Evolutionary conservation across 2,797 vertebrate genomes (phyloP).

Genomic region (Erpetoichthys calabaricus): DNA sequence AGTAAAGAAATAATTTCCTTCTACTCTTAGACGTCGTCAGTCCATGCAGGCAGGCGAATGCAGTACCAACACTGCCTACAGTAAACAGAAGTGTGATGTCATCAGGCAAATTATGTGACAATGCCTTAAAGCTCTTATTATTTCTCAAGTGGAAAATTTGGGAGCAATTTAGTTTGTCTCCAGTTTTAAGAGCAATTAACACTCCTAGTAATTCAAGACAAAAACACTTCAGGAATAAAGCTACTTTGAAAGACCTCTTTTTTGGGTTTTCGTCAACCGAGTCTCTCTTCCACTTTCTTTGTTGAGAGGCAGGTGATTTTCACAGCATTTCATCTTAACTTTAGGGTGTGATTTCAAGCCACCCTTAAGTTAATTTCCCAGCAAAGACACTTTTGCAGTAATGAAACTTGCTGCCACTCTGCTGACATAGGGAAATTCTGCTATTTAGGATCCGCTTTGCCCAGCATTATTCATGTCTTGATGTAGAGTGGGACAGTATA

Average conservation of each 20-base stretch:
- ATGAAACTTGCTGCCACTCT: constrained; percentile 32
- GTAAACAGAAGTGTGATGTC: neutral
- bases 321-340: too few species aligned
- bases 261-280: too few species aligned
- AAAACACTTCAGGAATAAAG: neutral
- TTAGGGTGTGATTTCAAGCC: constrained; percentile 15
- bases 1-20: too few species aligned
- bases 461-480: constrained; percentile 38
- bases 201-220: neutral
- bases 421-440: constrained; percentile 34
- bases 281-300: too few species aligned
- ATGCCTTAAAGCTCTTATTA: neutral
- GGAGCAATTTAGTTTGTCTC: neutral
- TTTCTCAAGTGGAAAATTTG: constrained; percentile 1
- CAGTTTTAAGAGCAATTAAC: constrained; percentile 1
- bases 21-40: too few species aligned
- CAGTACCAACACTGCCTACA: neutral
- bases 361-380: constrained; percentile 34
- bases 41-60: neutral
- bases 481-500: constrained; percentile 21
- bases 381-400: constrained; percentile 29
- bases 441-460: constrained; percentile 33
- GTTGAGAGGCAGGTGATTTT: too few species aligned
- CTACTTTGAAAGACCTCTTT: neutral
- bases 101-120: neutral